Evolutionary conservation across 2,797 vertebrate genomes (phyloP).

Genomic region (Crax fasciolata): DNA sequence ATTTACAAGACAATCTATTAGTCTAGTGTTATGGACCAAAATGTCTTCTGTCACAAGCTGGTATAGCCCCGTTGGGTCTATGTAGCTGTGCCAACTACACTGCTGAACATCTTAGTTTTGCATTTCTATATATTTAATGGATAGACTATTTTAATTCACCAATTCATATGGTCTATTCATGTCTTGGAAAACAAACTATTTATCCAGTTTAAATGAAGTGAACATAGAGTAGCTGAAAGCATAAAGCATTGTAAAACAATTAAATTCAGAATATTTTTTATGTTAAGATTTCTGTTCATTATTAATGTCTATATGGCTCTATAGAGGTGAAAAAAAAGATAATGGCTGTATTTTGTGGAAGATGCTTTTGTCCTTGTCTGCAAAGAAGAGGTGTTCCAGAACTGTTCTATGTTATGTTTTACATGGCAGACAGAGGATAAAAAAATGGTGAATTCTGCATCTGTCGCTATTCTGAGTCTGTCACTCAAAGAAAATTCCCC

Average conservation of each 20-base stretch:
- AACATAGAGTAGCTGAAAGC: not conserved
- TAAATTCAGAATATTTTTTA: not conserved
- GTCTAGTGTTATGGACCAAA: not conserved
- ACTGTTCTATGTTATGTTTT: not conserved
- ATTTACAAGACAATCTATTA: not conserved
- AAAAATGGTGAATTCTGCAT: conserved; percentile 7
- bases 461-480: conserved; percentile 20
- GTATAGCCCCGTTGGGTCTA: not conserved
- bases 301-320: not conserved
- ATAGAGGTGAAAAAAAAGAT: not conserved
- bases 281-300: not conserved
- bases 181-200: not conserved
- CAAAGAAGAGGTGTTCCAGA: not conserved
- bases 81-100: not conserved
- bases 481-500: conserved; percentile 47
- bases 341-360: not conserved
- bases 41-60: not conserved
- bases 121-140: not conserved
- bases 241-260: not conserved
- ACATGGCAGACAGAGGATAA: conserved; percentile 1
- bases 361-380: not conserved
- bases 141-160: not conserved
- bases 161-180: not conserved
- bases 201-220: not conserved
- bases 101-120: not conserved